phyloP scores from a whole-genome alignment of 2,797 vertebrate species.

The Sebastes paucispinis region DNA sequence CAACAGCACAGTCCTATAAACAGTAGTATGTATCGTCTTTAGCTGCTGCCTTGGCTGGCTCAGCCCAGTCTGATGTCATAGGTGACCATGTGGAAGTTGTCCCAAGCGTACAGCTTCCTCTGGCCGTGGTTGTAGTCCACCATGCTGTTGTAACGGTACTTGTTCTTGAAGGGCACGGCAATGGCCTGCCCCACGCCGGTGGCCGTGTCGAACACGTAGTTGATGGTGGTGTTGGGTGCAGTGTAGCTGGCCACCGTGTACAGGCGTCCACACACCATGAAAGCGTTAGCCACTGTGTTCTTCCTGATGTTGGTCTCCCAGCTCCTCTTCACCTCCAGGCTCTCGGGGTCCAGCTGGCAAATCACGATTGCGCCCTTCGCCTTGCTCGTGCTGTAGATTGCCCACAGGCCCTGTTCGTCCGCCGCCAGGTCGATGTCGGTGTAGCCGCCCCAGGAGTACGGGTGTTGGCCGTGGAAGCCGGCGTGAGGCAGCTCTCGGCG shows the following conservation, averaged over 20 bases:
- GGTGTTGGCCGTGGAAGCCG: slow-evolving; percentile 89
- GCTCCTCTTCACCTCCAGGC: slow-evolving; percentile 83
- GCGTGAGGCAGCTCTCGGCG: slow-evolving; percentile 86
- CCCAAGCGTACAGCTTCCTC: slow-evolving; percentile 91
- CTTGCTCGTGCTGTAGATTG: slow-evolving; percentile 89
- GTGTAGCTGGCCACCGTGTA: slow-evolving; percentile 93
- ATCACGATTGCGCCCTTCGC: slow-evolving; percentile 90
- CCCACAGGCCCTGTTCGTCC: slow-evolving; percentile 91
- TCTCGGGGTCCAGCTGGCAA: slow-evolving; percentile 87
- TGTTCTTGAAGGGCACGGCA: slow-evolving; percentile 87
- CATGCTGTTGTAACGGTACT: slow-evolving; percentile 92
- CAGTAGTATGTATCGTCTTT: not conserved
- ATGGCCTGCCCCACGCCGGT: slow-evolving; percentile 76
- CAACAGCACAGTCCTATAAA: slow-evolving; percentile 20
- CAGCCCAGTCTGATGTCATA: slow-evolving; percentile 87
- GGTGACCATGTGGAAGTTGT: slow-evolving; percentile 93
- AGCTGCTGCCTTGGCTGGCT: slow-evolving; percentile 31
- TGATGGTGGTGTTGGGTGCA: slow-evolving; percentile 82
- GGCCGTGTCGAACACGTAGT: slow-evolving; percentile 85
- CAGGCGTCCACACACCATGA: slow-evolving; percentile 89
- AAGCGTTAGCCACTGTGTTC: slow-evolving; percentile 90
- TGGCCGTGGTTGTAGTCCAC: slow-evolving; percentile 91
- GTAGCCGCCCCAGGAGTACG: slow-evolving; percentile 95
- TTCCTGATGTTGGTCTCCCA: slow-evolving; percentile 94
- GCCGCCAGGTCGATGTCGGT: slow-evolving; percentile 92